Evolutionary conservation across 2,113 vertebrate genomes (phyloP).

Genomic region (Rhea pennata): DNA sequence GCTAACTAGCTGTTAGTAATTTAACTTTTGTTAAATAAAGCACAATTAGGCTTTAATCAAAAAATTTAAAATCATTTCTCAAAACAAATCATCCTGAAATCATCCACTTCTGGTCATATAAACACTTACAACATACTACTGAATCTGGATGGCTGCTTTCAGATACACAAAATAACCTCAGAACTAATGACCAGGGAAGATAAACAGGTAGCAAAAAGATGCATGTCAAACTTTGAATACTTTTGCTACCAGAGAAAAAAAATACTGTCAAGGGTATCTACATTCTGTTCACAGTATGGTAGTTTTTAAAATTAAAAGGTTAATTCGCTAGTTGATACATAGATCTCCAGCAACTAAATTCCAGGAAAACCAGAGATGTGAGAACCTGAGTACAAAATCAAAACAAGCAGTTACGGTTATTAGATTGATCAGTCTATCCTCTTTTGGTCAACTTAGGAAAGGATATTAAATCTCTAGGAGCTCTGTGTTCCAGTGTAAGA

Average conservation of each 20-base stretch:
- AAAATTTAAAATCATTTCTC: background rate
- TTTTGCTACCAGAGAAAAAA: background rate
- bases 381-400: background rate
- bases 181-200: background rate
- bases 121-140: background rate
- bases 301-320: background rate
- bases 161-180: background rate
- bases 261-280: background rate
- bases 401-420: background rate
- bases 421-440: background rate
- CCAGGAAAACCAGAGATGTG: background rate
- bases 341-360: background rate
- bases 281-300: background rate
- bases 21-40: background rate
- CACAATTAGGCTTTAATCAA: background rate
- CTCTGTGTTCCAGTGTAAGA: conserved; percentile 99
- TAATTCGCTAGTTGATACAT: background rate
- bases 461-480: conserved; percentile 99
- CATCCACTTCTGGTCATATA: background rate
- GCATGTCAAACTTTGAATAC: background rate
- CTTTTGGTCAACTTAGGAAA: conserved; percentile 69
- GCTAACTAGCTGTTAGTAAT: background rate
- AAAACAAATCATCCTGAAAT: background rate
- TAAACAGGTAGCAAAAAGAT: background rate
- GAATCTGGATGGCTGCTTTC: background rate